Conservation (phyloP, 2,888 invertebrate genomes). For the Dolichopus griseipennis region DNA sequence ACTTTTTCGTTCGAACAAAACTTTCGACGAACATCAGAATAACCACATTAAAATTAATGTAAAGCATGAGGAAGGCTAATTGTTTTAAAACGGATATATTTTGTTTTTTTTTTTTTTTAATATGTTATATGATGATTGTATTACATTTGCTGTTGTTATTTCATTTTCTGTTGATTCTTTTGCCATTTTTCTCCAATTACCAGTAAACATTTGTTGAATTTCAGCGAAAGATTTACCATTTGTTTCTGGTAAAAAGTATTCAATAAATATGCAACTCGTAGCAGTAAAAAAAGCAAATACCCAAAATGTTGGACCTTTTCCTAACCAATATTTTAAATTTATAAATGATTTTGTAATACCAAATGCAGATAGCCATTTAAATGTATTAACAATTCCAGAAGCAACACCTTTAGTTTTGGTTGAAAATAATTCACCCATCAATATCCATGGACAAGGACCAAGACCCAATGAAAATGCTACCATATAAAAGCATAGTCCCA, state of each 20-base stretch:
- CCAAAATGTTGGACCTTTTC: slow-evolving; percentile 62
- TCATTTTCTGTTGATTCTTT: neutral
- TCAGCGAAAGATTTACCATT: slow-evolving; percentile 42
- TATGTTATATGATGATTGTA: too few relatives aligned
- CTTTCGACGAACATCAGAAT: too few relatives aligned
- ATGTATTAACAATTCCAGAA: slow-evolving; percentile 66
- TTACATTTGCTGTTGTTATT: too few relatives aligned
- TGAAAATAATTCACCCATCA: slow-evolving; percentile 69
- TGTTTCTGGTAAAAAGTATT: slow-evolving; percentile 53
- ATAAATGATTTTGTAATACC: slow-evolving; percentile 66
- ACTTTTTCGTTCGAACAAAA: too few relatives aligned
- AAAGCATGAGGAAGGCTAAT: too few relatives aligned
- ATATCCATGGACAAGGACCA: slow-evolving; percentile 76
- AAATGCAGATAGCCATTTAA: slow-evolving; percentile 76
- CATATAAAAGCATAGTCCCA: slow-evolving; percentile 66
- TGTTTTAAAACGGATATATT: too few relatives aligned
- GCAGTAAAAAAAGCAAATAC: slow-evolving; percentile 60
- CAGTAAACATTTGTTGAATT: slow-evolving; percentile 32
- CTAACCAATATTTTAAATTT: slow-evolving; percentile 49
- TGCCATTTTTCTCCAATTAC: too few relatives aligned
- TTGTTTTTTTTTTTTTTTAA: too few relatives aligned
- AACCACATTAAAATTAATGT: too few relatives aligned
- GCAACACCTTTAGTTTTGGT: slow-evolving; percentile 69
- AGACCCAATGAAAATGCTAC: slow-evolving; percentile 73
- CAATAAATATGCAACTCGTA: slow-evolving; percentile 58